These are phyloP conservation scores for Crotalus tigris DNA, from an alignment of 2,113 vertebrate genomes.

Conservation along the genomic window DNA sequence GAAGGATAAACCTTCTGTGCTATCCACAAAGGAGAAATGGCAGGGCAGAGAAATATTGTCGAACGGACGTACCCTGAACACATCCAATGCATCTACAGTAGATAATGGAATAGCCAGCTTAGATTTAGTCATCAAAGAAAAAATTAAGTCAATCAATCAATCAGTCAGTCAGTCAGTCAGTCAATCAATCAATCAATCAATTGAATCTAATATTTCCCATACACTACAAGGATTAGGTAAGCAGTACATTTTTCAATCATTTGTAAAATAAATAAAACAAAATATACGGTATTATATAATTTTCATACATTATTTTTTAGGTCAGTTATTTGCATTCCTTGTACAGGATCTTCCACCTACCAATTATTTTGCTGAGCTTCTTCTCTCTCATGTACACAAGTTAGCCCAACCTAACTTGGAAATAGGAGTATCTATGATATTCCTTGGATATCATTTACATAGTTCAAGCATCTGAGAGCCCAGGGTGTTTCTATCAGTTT, in stretches of 20 bases:
- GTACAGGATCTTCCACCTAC: neutral
- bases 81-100: neutral
- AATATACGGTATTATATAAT: neutral
- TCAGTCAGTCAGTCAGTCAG: neutral
- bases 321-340: neutral
- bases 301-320: neutral
- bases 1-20: constrained; percentile 49
- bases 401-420: neutral
- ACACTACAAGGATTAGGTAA: neutral
- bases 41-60: constrained; percentile 53
- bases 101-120: neutral
- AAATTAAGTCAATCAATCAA: neutral
- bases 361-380: neutral
- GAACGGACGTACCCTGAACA: constrained; percentile 40
- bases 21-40: constrained; percentile 59
- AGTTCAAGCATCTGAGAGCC: neutral
- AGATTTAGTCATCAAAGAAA: too few species aligned
- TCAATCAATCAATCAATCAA: neutral
- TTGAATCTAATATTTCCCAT: neutral
- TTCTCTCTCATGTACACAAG: neutral
- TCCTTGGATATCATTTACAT: neutral
- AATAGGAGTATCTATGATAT: neutral
- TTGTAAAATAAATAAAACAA: neutral
- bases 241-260: neutral
- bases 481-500: neutral